Evolutionary conservation across 2,113 vertebrate genomes (phyloP).

Genomic region (Agapornis roseicollis): DNA sequence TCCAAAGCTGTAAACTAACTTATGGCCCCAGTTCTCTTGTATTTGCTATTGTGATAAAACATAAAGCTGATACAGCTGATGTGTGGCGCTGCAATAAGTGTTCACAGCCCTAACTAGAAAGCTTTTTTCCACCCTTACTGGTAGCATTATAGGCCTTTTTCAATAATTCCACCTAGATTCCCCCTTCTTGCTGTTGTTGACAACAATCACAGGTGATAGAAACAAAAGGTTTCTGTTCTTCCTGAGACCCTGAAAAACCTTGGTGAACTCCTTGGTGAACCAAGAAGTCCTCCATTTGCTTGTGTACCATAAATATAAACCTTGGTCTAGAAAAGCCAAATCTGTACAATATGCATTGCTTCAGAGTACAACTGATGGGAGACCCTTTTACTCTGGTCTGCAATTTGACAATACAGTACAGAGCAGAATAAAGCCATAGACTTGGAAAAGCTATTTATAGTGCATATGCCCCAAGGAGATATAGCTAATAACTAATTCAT

Average conservation of each 20-base stretch:
- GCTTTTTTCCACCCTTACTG: background rate
- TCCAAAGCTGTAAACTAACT: background rate
- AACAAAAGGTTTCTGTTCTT: background rate
- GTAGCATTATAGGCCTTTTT: background rate
- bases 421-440: conserved; percentile 28
- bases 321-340: background rate
- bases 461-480: conserved; percentile 1
- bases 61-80: background rate
- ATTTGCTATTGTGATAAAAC: background rate
- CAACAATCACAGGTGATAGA: background rate
- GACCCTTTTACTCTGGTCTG: background rate
- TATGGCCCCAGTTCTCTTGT: background rate
- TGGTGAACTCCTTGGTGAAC: rapidly evolving
- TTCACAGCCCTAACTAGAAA: background rate
- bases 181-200: background rate
- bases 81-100: background rate
- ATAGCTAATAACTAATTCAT: conserved; percentile 51
- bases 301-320: background rate
- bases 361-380: background rate
- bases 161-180: background rate
- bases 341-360: background rate
- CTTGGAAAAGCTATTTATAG: conserved; percentile 58
- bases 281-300: background rate
- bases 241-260: background rate
- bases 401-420: background rate